phyloP scores from a whole-genome alignment of 2,113 vertebrate genomes.

The Otolemur garnettii region DNA sequence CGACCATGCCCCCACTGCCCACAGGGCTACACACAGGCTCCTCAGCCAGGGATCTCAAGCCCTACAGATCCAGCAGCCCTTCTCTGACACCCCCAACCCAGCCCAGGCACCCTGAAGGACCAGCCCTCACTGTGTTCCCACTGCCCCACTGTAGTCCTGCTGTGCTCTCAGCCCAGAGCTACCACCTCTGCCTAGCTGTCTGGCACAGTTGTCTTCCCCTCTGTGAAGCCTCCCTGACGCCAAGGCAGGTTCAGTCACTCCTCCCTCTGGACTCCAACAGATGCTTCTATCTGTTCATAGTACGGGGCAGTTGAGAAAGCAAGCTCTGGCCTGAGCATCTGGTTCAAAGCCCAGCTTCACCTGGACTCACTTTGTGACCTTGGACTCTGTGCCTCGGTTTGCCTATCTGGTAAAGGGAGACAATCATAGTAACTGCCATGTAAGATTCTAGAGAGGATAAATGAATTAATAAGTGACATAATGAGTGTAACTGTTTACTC shows the following conservation, averaged over 20 bases:
- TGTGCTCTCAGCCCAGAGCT: background rate
- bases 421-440: background rate
- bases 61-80: background rate
- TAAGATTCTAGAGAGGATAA: background rate
- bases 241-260: background rate
- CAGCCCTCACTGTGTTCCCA: background rate
- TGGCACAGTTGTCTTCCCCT: background rate
- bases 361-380: background rate
- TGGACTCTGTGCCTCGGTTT: background rate
- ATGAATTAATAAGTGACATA: too few species aligned
- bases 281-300: background rate
- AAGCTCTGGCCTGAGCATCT: background rate
- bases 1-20: rapidly evolving
- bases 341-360: background rate
- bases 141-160: rapidly evolving
- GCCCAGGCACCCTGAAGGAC: background rate
- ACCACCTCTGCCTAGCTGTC: rapidly evolving
- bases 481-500: background rate
- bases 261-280: background rate
- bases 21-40: background rate
- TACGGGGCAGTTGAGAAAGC: rapidly evolving
- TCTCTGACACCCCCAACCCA: background rate
- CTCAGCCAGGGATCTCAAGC: background rate
- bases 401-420: background rate
- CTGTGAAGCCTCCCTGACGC: background rate